Evolutionary conservation across 2,888 invertebrate species (phyloP), one percentile per base, ranked within the genome.

Genomic region (Pseudococcus jackbeardsleyi): DNA sequence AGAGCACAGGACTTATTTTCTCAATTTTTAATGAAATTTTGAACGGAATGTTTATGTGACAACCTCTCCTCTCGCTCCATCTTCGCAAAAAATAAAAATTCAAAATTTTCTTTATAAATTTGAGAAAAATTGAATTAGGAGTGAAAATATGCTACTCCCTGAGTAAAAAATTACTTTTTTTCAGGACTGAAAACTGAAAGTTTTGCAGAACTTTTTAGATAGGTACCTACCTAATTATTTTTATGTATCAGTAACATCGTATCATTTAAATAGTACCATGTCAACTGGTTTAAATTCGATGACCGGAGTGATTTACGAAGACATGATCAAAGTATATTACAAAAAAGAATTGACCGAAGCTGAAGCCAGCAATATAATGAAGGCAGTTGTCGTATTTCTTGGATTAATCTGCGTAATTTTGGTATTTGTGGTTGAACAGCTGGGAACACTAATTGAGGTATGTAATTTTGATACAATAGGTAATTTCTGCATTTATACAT

Each of bases 251-350:
- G 9, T 39, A n/a, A n/a, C 11, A 19, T 79, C 19, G n/a, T 9
- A 22, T 39, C 42, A 39, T 42, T 7, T 9, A 15, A 17, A 59
- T 91, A 96, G 96, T 91, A 95, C 96, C 0, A 93, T 96, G 91
- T 96, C 96, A 0, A 96, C 96, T 17, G 96, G 95, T 0, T 92
- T 96, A 0, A 96, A 96, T 91, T 96, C 96, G 0, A 94, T 96
- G 94, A 94, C 96, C 2, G 96, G 96, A 15, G 95, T 96, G 0
- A 94, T 96, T 59, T 93, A 95, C 59, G 95, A 96, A 92, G 96
- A 96, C 91, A 93, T 96, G 90, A 94, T 95, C 90, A 95, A 95
- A 90, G 95, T 96, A 0, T 93, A 94, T 90, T 92, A 94, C 86
- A 94, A 93, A 89, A 93, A 93, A 90, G 94, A 94, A 0, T 92